These are phyloP conservation scores for Pseudobourletiella spinata DNA, from an alignment of 1,140 invertebrate species.

Conservation along the genomic window DNA sequence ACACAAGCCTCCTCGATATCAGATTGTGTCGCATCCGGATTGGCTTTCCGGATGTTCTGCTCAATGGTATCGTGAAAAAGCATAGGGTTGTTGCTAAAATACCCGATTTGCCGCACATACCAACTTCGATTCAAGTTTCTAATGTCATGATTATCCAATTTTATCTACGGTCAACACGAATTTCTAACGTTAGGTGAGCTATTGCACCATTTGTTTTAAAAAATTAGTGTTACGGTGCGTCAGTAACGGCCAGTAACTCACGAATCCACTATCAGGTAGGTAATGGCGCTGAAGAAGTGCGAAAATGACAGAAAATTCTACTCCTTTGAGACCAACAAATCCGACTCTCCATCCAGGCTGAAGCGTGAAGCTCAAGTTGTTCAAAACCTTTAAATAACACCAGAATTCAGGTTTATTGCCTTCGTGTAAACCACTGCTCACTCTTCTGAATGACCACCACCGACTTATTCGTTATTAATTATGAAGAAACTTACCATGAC, in stretches of 20 bases:
- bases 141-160: background rate
- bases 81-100: background rate
- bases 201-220: too few species aligned
- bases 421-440: background rate
- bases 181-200: too few species aligned
- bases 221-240: too few species aligned
- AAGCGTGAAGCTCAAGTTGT: background rate
- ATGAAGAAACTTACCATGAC: background rate
- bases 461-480: too few species aligned
- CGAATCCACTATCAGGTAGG: background rate
- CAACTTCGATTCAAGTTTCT: background rate
- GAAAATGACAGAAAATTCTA: background rate
- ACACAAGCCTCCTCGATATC: background rate
- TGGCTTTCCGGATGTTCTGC: background rate
- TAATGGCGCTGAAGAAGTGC: background rate
- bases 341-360: background rate
- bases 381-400: background rate
- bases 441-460: background rate
- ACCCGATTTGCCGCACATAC: background rate
- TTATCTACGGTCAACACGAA: too few species aligned
- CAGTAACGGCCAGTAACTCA: too few species aligned
- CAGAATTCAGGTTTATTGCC: too few species aligned
- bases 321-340: background rate
- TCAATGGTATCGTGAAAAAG: background rate
- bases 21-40: background rate